phyloP scores from a whole-genome alignment of 2,888 invertebrate species.

The Harpalus rufipes region DNA sequence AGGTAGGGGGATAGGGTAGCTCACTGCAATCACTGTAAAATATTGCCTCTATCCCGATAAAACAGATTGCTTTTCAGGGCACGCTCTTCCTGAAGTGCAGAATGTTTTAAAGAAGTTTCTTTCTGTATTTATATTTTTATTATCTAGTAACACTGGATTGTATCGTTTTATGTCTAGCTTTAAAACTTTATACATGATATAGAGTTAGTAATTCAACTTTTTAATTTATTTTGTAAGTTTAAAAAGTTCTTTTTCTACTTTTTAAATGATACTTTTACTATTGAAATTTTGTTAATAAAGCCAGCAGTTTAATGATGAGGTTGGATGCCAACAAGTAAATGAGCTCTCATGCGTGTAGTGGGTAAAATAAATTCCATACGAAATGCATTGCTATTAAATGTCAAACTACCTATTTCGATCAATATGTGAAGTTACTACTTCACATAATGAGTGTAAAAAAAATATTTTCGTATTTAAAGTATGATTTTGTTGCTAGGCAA shows the following conservation, averaged over 20 bases:
- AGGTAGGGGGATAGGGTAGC: background rate
- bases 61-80: slow-evolving; percentile 46
- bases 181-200: slow-evolving; percentile 29
- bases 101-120: slow-evolving; percentile 31
- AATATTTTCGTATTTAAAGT: too few species aligned
- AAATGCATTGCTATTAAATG: too few species aligned
- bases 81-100: slow-evolving; percentile 18
- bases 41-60: slow-evolving; percentile 50
- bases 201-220: slow-evolving; percentile 22
- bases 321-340: too few species aligned
- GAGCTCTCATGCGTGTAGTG: too few species aligned
- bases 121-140: slow-evolving; percentile 30
- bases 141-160: slow-evolving; percentile 22
- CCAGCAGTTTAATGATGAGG: too few species aligned
- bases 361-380: too few species aligned
- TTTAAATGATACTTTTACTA: background rate
- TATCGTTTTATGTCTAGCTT: slow-evolving; percentile 18
- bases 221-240: background rate
- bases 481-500: too few species aligned
- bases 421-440: too few species aligned
- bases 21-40: slow-evolving; percentile 48
- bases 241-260: background rate
- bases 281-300: too few species aligned
- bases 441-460: too few species aligned
- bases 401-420: too few species aligned